Percentiles rank a stretch among this genome's conserved stretches.
Conservation (phyloP, 2,797 vertebrate species). For the Tauraco hartlaubi region DNA sequence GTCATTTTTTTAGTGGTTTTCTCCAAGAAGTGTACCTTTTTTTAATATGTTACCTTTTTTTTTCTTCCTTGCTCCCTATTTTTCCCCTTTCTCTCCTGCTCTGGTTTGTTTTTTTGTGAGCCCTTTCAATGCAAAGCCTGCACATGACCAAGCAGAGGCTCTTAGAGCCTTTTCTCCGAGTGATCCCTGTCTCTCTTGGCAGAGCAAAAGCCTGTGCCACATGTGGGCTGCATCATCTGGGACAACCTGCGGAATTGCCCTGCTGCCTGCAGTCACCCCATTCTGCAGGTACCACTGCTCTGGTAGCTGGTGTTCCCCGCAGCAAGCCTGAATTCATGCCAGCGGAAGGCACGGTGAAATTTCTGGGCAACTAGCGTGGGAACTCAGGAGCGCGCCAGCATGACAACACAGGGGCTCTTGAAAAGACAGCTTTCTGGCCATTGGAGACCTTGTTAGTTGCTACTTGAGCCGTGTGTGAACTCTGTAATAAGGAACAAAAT, state of each 20-base stretch:
- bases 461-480: background rate
- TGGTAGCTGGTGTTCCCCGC: background rate
- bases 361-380: background rate
- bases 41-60: background rate
- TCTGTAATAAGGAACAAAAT: background rate
- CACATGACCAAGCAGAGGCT: background rate
- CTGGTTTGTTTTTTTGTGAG: background rate
- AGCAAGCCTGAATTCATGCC: background rate
- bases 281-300: background rate
- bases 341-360: background rate
- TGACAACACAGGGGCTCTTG: background rate
- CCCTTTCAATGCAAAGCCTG: background rate
- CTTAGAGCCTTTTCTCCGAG: background rate
- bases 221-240: background rate
- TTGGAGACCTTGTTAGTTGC: background rate
- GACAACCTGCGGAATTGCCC: background rate
- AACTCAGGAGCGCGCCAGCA: background rate
- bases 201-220: background rate
- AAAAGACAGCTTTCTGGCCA: background rate
- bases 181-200: fast-evolving
- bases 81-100: background rate
- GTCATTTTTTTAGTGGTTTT: background rate
- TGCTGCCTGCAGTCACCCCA: background rate
- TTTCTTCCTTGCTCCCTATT: background rate
- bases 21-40: background rate